Evolutionary conservation across 2,888 invertebrate genomes (phyloP).

Genomic region (Plusia festucae): DNA sequence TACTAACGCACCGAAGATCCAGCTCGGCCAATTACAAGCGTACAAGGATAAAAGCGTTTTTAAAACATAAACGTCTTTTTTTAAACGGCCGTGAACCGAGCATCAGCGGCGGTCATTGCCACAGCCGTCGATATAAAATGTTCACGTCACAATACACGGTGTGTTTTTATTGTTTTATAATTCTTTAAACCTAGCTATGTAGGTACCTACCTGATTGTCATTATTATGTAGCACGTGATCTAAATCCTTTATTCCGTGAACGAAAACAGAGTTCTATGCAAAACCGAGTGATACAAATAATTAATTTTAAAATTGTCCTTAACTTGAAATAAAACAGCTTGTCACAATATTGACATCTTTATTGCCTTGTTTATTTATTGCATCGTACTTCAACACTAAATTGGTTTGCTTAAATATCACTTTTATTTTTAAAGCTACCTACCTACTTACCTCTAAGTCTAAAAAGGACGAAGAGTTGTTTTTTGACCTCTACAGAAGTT

Average conservation of each 20-base stretch:
- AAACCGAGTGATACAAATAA: background rate
- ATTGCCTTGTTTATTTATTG: background rate
- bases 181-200: constrained; percentile 29
- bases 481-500: background rate
- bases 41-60: constrained; percentile 70
- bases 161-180: constrained; percentile 54
- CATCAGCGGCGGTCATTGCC: constrained; percentile 85
- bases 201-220: constrained; percentile 52
- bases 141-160: constrained; percentile 78
- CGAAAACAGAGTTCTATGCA: background rate
- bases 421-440: background rate
- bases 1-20: constrained; percentile 51
- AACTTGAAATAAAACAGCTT: background rate
- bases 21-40: constrained; percentile 56
- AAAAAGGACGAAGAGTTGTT: constrained; percentile 4
- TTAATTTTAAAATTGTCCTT: background rate
- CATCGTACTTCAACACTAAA: constrained; percentile 1
- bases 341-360: constrained; percentile 4
- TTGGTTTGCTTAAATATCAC: constrained; percentile 3
- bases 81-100: constrained; percentile 86
- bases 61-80: constrained; percentile 74
- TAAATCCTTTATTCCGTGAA: background rate
- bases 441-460: background rate
- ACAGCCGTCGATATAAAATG: constrained; percentile 83
- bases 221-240: constrained; percentile 17